A percentile compares a stretch with the other conserved stretches of the same genome.
phyloP scores from a whole-genome alignment of 2,113 vertebrate genomes.

The Aphelocoma coerulescens region DNA sequence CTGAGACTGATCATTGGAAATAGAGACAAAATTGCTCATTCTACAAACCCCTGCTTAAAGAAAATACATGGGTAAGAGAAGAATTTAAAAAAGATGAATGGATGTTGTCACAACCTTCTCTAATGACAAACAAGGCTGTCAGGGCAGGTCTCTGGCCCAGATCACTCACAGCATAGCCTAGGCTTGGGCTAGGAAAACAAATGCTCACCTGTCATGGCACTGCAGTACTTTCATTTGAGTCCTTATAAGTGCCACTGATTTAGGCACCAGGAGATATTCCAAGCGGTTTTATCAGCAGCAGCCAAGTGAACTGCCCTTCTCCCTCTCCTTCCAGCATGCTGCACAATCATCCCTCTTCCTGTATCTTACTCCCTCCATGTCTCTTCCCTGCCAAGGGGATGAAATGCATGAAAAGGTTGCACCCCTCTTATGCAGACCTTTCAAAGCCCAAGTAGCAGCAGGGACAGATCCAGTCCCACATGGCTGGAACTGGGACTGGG shows the following conservation, averaged over 20 bases:
- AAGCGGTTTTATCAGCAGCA: neutral
- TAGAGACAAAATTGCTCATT: slow-evolving; percentile 51
- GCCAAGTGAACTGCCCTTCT: neutral
- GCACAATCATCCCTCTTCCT: neutral
- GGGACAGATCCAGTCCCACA: neutral
- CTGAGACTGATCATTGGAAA: slow-evolving; percentile 50
- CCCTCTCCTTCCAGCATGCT: neutral
- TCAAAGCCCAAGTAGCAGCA: fast-evolving
- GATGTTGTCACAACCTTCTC: slow-evolving; percentile 56
- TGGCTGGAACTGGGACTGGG: neutral
- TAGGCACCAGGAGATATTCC: neutral
- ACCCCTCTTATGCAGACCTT: neutral
- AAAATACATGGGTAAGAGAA: slow-evolving; percentile 8
- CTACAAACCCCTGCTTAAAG: slow-evolving; percentile 3
- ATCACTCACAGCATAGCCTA: slow-evolving; percentile 33
- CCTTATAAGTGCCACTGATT: neutral
- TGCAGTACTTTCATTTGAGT: neutral
- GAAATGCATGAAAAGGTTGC: neutral
- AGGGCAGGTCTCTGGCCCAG: slow-evolving; percentile 39
- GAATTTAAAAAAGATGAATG: slow-evolving; percentile 65
- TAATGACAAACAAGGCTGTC: slow-evolving; percentile 63
- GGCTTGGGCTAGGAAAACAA: slow-evolving; percentile 18
- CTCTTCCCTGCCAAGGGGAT: neutral
- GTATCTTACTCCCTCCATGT: neutral
- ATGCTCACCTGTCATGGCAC: slow-evolving; percentile 3